These are phyloP conservation scores for Sebastes paucispinis DNA, from an alignment of 2,797 vertebrate species.

Conservation along the genomic window DNA sequence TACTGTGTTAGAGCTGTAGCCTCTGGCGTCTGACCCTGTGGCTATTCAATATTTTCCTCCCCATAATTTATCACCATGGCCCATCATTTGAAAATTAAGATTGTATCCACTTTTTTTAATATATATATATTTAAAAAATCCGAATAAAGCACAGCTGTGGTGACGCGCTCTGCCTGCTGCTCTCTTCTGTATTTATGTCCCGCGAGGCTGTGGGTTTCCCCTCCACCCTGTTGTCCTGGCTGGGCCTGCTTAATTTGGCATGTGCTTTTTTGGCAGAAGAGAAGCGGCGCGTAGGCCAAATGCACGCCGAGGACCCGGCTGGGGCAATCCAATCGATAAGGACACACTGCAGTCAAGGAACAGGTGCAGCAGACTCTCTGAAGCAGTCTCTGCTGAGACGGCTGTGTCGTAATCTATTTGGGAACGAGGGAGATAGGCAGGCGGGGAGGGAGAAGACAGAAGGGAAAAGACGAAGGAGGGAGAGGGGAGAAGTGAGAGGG, in stretches of 20 bases:
- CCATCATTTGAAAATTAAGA: conserved; percentile 31
- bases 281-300: conserved; percentile 58
- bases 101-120: background rate
- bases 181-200: conserved; percentile 51
- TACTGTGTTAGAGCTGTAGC: background rate
- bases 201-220: conserved; percentile 54
- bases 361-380: conserved; percentile 60
- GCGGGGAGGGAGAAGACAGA: background rate
- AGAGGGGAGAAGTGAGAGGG: background rate
- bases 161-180: background rate
- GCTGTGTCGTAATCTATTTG: conserved; percentile 62
- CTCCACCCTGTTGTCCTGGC: conserved; percentile 61
- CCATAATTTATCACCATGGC: conserved; percentile 16
- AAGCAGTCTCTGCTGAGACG: conserved; percentile 60
- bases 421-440: conserved; percentile 30
- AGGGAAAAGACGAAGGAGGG: conserved; percentile 10
- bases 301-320: conserved; percentile 50
- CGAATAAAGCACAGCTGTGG: background rate
- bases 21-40: conserved; percentile 3
- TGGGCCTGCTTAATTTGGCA: conserved; percentile 64
- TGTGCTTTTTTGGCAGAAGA: conserved; percentile 60
- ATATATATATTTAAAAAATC: conserved; percentile 6
- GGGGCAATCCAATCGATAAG: conserved; percentile 70
- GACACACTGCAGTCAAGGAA: conserved; percentile 67
- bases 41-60: conserved; percentile 4